Base-by-base conservation (phyloP, 2,797 vertebrate species). In the Phoxinus dragarum region DNA sequence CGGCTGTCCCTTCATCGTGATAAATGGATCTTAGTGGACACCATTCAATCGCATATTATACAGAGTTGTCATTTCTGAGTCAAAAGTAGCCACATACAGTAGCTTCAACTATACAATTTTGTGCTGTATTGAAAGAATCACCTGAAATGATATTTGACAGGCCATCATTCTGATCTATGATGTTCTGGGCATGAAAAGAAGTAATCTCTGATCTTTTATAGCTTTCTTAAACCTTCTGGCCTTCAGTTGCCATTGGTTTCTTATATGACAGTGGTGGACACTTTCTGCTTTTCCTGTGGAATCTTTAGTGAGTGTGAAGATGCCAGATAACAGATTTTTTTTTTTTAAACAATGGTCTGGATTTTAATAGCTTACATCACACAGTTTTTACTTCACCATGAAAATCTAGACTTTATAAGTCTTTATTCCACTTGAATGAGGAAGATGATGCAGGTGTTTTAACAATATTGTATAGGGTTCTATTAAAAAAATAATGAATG, bases 1-100 rank as follows among this genome's bases (percentile, higher is more conserved):
- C 87, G 88, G 92, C 90, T 78, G 34, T 80, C 83, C 84, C 81
- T 89, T 82, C 82, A 92, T 93, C 92, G 88, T 93, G 91, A 94
- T 92, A 80, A 90, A 92, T 91, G 86, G 89, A 85, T 83, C 61
- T 84, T 52, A 79, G 38, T 78, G 73, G 23, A 86, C 59, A 68
- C 27, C 19, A 47, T 77, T 61, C 74, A 76, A 14, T 59, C 12
- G 76, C 81, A 27, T 59, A 69, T 72, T 68, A 44, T 17, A 49
- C 27, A 38, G 67, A 81, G 78, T 40, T 64, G 71, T 47, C 40
- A 49, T 34, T 76, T 54, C 27, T 52, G n/a, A 40, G 21, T 31
- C 5, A 61, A 16, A 38, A 49, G 49, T 34, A 76, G 49, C 10
- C 40, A 23, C 42, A 8, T 27, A 19, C 19, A 54, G 17, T 54